Conservation (phyloP, 2,113 vertebrate species). For the Oophaga pumilio region DNA sequence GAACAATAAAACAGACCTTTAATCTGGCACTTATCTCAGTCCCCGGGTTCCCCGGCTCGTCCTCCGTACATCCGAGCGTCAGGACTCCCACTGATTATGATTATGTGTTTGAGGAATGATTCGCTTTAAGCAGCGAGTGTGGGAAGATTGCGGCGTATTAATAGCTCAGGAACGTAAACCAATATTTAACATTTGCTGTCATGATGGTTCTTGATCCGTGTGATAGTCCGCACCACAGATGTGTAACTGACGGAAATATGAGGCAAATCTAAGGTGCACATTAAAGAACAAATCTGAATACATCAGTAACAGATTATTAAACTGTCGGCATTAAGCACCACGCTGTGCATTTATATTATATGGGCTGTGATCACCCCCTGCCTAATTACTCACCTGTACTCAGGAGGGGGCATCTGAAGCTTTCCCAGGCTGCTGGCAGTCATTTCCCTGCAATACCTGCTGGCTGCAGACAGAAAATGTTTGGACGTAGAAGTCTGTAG, state of each 20-base stretch:
- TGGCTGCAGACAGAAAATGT: too few relatives aligned
- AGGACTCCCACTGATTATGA: conserved; percentile 40
- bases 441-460: too few relatives aligned
- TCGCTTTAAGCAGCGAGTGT: conserved; percentile 29
- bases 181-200: conserved; percentile 20
- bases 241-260: background rate
- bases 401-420: too few relatives aligned
- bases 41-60: conserved; percentile 1
- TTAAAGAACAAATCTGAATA: background rate
- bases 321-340: background rate
- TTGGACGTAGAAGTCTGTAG: too few relatives aligned
- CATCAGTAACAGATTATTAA: background rate
- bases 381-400: background rate
- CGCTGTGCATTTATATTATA: background rate
- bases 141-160: conserved; percentile 26
- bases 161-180: conserved; percentile 44
- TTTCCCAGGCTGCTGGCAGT: background rate
- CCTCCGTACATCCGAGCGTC: background rate
- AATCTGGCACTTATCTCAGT: background rate
- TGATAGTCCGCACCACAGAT: background rate
- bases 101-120: conserved; percentile 36
- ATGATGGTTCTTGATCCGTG: conserved; percentile 1
- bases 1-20: conserved; percentile 22
- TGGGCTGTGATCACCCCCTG: background rate
- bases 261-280: background rate